These are phyloP conservation scores for Eurytemora carolleeae DNA, from an alignment of 1,140 invertebrate genomes.

Conservation along the genomic window DNA sequence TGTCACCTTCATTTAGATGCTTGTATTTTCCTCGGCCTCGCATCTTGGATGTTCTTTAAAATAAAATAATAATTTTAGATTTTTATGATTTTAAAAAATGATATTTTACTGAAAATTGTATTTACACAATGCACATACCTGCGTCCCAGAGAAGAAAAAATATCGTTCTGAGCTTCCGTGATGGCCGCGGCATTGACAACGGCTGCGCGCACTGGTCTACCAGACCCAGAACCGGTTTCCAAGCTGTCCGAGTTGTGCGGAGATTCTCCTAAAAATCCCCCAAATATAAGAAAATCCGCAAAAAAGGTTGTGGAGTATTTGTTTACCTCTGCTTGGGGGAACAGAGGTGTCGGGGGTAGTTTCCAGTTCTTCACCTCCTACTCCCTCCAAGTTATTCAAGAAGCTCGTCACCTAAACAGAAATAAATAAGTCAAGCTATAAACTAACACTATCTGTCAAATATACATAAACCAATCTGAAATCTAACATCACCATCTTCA, in stretches of 20 bases:
- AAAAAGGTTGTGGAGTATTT: not conserved
- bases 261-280: not conserved
- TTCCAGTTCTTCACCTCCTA: too few relatives aligned
- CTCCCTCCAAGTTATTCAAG: not conserved
- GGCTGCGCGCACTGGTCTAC: not conserved
- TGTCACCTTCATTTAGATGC: not conserved
- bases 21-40: not conserved
- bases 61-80: too few relatives aligned
- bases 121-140: too few relatives aligned
- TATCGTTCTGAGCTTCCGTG: conserved; percentile 3
- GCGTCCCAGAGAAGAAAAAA: not conserved
- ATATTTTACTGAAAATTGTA: too few relatives aligned
- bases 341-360: not conserved
- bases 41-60: not conserved
- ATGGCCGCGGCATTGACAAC: conserved; percentile 10
- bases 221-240: not conserved
- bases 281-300: not conserved
- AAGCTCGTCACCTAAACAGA: not conserved
- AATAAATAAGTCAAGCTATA: too few relatives aligned
- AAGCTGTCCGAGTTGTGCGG: not conserved
- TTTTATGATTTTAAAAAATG: too few relatives aligned
- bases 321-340: not conserved
- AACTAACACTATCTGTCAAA: too few relatives aligned
- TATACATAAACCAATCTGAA: too few relatives aligned
- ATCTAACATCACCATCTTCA: too few relatives aligned